Base-by-base conservation (phyloP, 2,888 invertebrate species). In the Masnerella sp. region DNA sequence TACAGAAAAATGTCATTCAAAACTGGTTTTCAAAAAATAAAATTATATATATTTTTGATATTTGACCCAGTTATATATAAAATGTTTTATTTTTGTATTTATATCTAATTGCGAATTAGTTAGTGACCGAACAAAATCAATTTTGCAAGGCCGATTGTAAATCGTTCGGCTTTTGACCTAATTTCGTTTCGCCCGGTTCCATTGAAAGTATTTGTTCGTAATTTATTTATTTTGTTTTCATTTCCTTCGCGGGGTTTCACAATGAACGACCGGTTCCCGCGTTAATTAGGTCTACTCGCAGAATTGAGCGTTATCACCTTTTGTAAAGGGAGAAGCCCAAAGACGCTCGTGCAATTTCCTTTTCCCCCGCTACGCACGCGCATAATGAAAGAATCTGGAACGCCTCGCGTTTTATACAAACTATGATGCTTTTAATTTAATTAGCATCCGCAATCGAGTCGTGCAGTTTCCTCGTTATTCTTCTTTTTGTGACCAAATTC, bases 221-320 rank as follows among this genome's bases (percentile, higher is more conserved):
- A 54, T 54, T 38, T 54, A 54, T 61, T 69, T 54, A 52, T 45
- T 54, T 38, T 28, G 20, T 56, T 56, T 47, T 18, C 43, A 42
- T 43, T 58, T 47, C 38, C 42, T 47, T 25, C 49, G 54, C 17
- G 36, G 28, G 30, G 52, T 75, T 71, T 75, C 70, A 70, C 74
- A 70, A 67, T 65, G 58, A 52, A 49, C 58, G 54, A 69, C 64
- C 69, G 74, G 74, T 69, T 74, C 74, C 58, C 74, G 62, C 70
- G 67, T 75, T 75, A 75, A 71, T 75, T 64, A 71, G 74, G 75
- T 71, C 71, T 75, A 54, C 58, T 74, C 70, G 74, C 68, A 64
- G 67, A 75, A 71, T 75, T 75, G 68, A 70, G 52, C 61, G 67
- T 67, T 70, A 67, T 67, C 70, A 71, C 62, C 74, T 67, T 72